Conservation (phyloP, 2,888 invertebrate species). For the Eudemis profundana region DNA sequence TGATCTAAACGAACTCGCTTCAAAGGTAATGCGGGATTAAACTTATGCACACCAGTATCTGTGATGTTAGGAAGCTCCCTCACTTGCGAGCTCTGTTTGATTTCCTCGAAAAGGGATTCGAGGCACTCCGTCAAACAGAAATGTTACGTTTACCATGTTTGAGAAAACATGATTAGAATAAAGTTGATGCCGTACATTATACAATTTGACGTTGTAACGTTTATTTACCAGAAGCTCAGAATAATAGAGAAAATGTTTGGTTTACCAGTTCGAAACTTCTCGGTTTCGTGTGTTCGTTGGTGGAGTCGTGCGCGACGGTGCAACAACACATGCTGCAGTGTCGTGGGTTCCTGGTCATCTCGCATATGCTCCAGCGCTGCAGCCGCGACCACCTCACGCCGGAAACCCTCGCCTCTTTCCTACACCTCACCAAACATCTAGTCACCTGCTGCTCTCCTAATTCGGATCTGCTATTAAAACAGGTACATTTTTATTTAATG, state of each 20-base stretch:
- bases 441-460: slow-evolving; percentile 97
- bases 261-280: slow-evolving; percentile 94
- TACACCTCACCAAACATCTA: slow-evolving; percentile 95
- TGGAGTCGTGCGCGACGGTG: slow-evolving; percentile 98
- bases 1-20: slow-evolving; percentile 47
- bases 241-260: neutral
- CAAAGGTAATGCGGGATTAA: slow-evolving; percentile 54
- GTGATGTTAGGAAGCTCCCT: slow-evolving; percentile 39
- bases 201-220: neutral
- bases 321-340: slow-evolving; percentile 99
- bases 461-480: slow-evolving; percentile 95
- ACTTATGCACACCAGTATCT: slow-evolving; percentile 52
- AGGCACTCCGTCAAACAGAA: slow-evolving; percentile 11
- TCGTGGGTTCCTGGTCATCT: slow-evolving; percentile 98
- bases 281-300: slow-evolving; percentile 98
- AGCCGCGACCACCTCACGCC: slow-evolving; percentile 97
- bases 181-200: neutral
- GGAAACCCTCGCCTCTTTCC: slow-evolving; percentile 96
- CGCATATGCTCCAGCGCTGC: slow-evolving; percentile 97
- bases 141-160: slow-evolving; percentile 4
- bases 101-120: slow-evolving; percentile 26
- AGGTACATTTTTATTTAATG: slow-evolving; percentile 88
- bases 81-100: slow-evolving; percentile 25
- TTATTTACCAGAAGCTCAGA: neutral
- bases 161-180: slow-evolving; percentile 10